Conservation (phyloP, 35 echinoderm and acorn worm species). For the Lytechinus variegatus region DNA sequence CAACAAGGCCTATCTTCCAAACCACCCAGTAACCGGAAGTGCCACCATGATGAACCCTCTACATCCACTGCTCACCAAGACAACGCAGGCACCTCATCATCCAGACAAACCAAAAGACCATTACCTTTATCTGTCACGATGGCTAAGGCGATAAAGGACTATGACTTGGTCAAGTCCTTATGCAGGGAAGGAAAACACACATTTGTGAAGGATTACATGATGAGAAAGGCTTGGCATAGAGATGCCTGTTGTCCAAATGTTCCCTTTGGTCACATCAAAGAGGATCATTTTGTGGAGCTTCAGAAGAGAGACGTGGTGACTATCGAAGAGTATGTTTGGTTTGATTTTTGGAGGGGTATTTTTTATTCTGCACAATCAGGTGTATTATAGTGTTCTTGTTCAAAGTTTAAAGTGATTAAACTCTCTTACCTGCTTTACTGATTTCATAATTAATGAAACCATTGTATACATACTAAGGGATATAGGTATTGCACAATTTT, state of each 20-base stretch:
- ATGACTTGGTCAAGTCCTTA: neutral
- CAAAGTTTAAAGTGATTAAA: neutral
- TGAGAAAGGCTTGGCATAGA: neutral
- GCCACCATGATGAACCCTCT: neutral
- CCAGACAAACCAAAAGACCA: neutral
- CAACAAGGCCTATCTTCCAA: neutral
- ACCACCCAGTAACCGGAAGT: neutral
- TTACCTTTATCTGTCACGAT: neutral
- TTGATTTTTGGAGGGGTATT: neutral
- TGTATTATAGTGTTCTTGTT: neutral
- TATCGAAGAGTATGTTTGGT: neutral
- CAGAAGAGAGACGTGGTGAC: conserved; percentile 2
- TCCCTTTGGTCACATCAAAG: neutral
- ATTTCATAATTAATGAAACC: too few species aligned
- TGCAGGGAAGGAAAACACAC: conserved; percentile 11
- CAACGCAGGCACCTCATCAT: neutral
- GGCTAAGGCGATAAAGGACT: neutral
- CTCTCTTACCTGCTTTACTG: too few species aligned
- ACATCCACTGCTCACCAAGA: neutral
- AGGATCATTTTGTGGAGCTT: neutral
- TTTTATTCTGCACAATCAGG: neutral
- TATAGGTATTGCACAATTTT: too few species aligned
- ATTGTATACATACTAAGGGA: too few species aligned
- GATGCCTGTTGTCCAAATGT: neutral
- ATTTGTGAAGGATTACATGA: neutral